A percentile compares a stretch with the other conserved stretches of the same genome.
These are phyloP conservation scores for Marisa cornuarietis DNA, from an alignment of 1,140 invertebrate genomes.

Conservation along the genomic window DNA sequence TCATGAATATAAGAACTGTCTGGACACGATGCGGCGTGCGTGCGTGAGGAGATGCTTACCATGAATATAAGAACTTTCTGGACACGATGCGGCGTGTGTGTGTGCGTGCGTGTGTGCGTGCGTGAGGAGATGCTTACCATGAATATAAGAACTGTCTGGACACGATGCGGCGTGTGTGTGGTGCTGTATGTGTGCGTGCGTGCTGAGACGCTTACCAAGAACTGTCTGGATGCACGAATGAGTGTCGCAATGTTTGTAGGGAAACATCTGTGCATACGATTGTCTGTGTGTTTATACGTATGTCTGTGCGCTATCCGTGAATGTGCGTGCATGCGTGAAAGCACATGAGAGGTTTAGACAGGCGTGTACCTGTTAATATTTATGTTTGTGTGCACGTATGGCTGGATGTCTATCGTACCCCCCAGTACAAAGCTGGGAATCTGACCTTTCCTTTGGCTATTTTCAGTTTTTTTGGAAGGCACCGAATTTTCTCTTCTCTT, in stretches of 20 bases:
- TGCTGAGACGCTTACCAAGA: too few species aligned
- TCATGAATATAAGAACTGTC: not conserved
- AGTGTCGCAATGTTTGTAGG: not conserved
- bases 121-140: too few species aligned
- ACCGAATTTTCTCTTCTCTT: not conserved
- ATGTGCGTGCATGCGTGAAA: not conserved
- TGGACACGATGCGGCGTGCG: too few species aligned
- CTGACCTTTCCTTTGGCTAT: not conserved
- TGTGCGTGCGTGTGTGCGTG: too few species aligned
- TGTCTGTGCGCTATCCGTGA: not conserved
- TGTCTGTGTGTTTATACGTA: not conserved
- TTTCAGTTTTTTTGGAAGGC: not conserved
- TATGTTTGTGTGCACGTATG: conserved; percentile 2
- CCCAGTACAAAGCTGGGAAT: too few species aligned
- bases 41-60: too few species aligned
- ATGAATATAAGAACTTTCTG: too few species aligned
- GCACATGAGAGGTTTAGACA: not conserved
- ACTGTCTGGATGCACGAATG: not conserved
- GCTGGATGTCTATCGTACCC: not conserved
- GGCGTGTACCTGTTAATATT: not conserved
- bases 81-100: too few species aligned
- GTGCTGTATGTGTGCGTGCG: too few species aligned
- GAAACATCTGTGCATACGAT: not conserved
- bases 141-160: too few species aligned
- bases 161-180: too few species aligned